phyloP scores from a whole-genome alignment of 2,888 invertebrate genomes.

The Macrophya alboannulata region DNA sequence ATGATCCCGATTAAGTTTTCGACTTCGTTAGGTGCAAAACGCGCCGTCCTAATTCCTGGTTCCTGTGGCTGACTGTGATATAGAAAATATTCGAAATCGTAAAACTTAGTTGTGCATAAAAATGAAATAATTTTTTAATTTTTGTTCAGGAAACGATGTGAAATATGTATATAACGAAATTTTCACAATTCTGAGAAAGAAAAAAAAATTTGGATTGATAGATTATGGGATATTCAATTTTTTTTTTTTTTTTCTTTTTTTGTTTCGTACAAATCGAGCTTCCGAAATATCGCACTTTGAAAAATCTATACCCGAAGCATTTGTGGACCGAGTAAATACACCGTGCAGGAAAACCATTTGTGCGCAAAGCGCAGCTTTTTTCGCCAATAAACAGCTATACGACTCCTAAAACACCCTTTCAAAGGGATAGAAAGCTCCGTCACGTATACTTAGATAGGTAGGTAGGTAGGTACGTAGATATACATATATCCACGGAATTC shows the following conservation, averaged over 20 bases:
- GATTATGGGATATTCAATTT: too few species aligned
- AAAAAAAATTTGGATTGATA: too few species aligned
- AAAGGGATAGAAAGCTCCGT: too few species aligned
- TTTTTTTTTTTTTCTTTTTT: too few species aligned
- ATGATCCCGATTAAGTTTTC: background rate
- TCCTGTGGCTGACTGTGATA: too few species aligned
- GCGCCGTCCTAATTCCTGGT: background rate
- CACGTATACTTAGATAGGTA: too few species aligned
- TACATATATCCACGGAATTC: too few species aligned
- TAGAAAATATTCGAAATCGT: background rate
- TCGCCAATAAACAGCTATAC: background rate
- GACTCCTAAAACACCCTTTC: background rate
- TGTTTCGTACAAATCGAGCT: too few species aligned
- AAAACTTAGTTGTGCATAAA: background rate
- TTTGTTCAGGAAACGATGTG: background rate
- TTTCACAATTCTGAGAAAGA: too few species aligned
- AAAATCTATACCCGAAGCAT: background rate
- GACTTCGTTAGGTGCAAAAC: background rate
- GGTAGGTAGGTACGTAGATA: too few species aligned
- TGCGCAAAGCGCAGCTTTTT: background rate
- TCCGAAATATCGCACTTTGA: background rate
- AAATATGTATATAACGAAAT: too few species aligned
- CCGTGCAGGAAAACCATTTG: background rate
- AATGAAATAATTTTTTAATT: background rate
- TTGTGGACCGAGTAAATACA: constrained; percentile 6